A percentile compares a stretch with the other conserved stretches of the same genome.
These are phyloP conservation scores for Andrena fulva DNA, from an alignment of 2,888 invertebrate species.

Conservation along the genomic window DNA sequence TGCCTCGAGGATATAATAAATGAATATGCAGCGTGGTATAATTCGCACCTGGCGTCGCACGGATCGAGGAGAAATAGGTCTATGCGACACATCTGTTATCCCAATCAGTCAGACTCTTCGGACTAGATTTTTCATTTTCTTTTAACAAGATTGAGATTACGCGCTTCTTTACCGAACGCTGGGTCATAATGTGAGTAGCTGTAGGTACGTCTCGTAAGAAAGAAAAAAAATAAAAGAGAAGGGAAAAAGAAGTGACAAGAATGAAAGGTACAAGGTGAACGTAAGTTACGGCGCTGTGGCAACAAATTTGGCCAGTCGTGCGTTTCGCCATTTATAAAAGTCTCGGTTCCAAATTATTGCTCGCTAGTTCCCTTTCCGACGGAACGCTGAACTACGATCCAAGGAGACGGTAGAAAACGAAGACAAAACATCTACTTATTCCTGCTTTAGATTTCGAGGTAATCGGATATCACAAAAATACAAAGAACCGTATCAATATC, in stretches of 20 bases:
- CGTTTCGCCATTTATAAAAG: slow-evolving; percentile 46
- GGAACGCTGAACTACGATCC: slow-evolving; percentile 38
- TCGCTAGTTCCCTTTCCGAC: slow-evolving; percentile 16
- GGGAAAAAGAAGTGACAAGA: slow-evolving; percentile 44
- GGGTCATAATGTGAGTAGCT: slow-evolving; percentile 74
- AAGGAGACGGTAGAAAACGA: slow-evolving; percentile 36
- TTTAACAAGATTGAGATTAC: slow-evolving; percentile 69
- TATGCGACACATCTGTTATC: slow-evolving; percentile 64
- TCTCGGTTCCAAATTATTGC: slow-evolving; percentile 31
- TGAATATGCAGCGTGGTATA: slow-evolving; percentile 58
- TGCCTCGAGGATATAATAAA: slow-evolving; percentile 57
- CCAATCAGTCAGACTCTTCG: slow-evolving; percentile 76
- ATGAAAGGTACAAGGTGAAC: slow-evolving; percentile 72
- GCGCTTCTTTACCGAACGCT: slow-evolving; percentile 71
- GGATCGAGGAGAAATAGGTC: slow-evolving; percentile 58
- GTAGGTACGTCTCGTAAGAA: slow-evolving; percentile 71
- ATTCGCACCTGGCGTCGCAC: slow-evolving; percentile 58
- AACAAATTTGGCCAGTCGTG: slow-evolving; percentile 65
- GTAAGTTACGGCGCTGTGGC: slow-evolving; percentile 55
- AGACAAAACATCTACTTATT: slow-evolving; percentile 44
- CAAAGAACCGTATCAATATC: slow-evolving; percentile 35
- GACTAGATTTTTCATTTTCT: slow-evolving; percentile 75
- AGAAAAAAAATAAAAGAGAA: slow-evolving; percentile 15
- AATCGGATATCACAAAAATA: slow-evolving; percentile 55
- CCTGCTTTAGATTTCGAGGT: slow-evolving; percentile 46